Evolutionary conservation across 2,797 vertebrate genomes (phyloP), one percentile per base, ranked within the genome.

Genomic region (Pseudotriccus pelzelni): DNA sequence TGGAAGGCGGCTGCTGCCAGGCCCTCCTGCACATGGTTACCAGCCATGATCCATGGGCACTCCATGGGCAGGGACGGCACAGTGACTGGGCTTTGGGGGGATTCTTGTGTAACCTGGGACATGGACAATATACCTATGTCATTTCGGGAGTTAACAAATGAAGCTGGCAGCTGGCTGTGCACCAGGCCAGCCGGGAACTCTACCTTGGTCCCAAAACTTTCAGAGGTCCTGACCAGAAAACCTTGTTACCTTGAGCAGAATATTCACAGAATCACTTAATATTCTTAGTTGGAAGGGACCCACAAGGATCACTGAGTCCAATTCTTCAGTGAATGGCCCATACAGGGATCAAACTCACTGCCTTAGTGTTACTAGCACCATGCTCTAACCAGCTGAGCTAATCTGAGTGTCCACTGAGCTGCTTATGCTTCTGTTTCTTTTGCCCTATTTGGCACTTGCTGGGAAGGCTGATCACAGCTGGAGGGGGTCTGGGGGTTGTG

Each of bases 121-220:
- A 2, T 6, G 8, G 37, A 8, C 62, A 25, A 0, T 5, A 1
- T 5, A 25, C 27, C 24, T 10, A 12, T 19, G 60, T 3, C 4
- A 5, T 12, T 30, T 46, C 4, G 2, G 85, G 39, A 55, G 43
- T 13, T 21, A 17, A 37, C 14, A 11, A 30, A 4, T 0, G 15
- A 44, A 28, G 47, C 58, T 34, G 46, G 55, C 37, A 17, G 27
- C 50, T n/a, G 21, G 34, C 37, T 41, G 36, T 12, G 41, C 50
- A 23, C 47, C 36, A 12, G 52, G 16, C n/a, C 67, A 28, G 39
- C 58, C 28, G 17, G 34, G 28, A 75, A 46, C 34, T 60, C 36
- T 2, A 4, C 37, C 27, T 72, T 20, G 49, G 58, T 32, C 60
- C 47, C 41, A 13, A 39, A 39, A 24, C 19, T 39, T 27, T 18